These are phyloP conservation scores for Dascillus cervinus DNA, from an alignment of 2,888 invertebrate genomes.

Conservation along the genomic window DNA sequence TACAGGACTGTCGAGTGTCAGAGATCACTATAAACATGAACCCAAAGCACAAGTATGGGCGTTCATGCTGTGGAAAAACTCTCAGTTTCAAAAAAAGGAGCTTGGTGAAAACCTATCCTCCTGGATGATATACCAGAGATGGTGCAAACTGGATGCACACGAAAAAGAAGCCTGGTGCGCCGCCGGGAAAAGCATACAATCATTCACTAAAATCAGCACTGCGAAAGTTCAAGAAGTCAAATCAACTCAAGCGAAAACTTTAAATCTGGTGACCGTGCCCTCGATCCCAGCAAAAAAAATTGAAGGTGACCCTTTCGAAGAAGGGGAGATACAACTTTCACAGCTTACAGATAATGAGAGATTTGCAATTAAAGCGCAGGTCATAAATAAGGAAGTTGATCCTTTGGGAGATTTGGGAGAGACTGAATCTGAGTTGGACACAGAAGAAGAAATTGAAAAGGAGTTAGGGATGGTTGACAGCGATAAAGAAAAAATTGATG, in stretches of 20 bases:
- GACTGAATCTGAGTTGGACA: conserved; percentile 25
- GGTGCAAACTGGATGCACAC: conserved; percentile 71
- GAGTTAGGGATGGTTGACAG: conserved; percentile 8
- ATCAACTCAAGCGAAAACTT: conserved; percentile 7
- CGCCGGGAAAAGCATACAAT: conserved; percentile 70
- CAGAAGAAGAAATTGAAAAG: conserved; percentile 21
- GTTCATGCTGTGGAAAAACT: conserved; percentile 71
- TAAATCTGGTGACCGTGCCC: conserved; percentile 3
- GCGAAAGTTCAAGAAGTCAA: conserved; percentile 57
- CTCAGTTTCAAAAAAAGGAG: conserved; percentile 47
- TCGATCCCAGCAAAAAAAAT: not conserved
- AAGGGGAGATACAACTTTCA: conserved; percentile 19
- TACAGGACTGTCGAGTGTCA: conserved; percentile 54
- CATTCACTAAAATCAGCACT: conserved; percentile 57
- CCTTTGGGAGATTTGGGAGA: conserved; percentile 19
- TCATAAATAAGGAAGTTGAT: conserved; percentile 18
- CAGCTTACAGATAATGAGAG: conserved; percentile 4
- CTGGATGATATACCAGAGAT: conserved; percentile 76
- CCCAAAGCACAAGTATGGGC: conserved; percentile 81
- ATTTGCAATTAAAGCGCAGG: conserved; percentile 4
- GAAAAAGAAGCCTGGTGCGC: conserved; percentile 72
- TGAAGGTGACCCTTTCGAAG: conserved; percentile 21
- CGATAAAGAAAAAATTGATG: not conserved
- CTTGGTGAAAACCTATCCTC: conserved; percentile 46
- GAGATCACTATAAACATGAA: conserved; percentile 59